Evolutionary conservation across 1,140 invertebrate genomes (phyloP), one percentile per base, ranked within the genome.

Genomic region (Cephus cinctus): DNA sequence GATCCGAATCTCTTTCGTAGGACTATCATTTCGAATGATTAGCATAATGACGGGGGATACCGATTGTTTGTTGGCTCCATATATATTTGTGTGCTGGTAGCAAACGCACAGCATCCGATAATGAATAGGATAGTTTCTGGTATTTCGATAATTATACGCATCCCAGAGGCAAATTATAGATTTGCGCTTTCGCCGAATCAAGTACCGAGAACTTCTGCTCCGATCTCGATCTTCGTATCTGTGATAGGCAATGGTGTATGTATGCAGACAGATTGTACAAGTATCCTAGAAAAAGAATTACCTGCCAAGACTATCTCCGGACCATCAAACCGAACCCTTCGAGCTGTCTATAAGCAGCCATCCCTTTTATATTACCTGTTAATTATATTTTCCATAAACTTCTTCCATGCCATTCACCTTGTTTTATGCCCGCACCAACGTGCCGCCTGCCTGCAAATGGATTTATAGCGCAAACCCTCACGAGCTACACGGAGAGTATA

Each of bases 121-220:
- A 76, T 76, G 65, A 76, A 75, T 76, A 76, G 73, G 63, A 69
- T 67, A 73, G 65, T 74, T 73, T 75, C 71, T 75, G 71, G 70
- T 71, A 75, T 75, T n/a, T 75, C 65, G 61, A 69, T 66, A 69
- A 76, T 75, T 75, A 75, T 75, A 75, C 69, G 63, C 56, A 71
- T 73, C 67, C 65, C 60, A 61, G 50, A 48, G 63, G 61, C 61
- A 76, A 76, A 76, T 76, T 75, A 76, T 75, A 75, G 61, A 74
- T 75, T 74, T 74, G 69, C 52, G 59, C 59, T 68, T 69, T 69
- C 56, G 59, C 43, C 56, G 42, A 40, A n/a, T n/a, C 56, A 47
- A 50, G 52, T 58, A 51, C 51, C 48, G 46, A 57, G 55, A 60
- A 54, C 54, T 57, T 54, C n/a, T n/a, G n/a, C n/a, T n/a, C n/a